Percentiles rank a stretch among this genome's conserved stretches.
These are phyloP conservation scores for Aphis gossypii DNA, from an alignment of 1,140 invertebrate genomes.

Conservation along the genomic window DNA sequence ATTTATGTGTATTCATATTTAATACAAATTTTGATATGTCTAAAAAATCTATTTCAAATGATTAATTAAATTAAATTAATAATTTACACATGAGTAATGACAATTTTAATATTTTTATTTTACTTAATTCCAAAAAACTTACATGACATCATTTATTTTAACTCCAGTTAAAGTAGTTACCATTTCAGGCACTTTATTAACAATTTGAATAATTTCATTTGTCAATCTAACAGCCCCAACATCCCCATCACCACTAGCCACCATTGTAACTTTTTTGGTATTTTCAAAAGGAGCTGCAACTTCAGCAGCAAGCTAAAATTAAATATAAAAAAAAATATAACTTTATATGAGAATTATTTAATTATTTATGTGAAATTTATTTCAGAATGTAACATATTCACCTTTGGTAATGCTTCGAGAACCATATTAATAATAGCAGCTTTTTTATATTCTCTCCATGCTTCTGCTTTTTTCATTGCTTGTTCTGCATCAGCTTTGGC, in stretches of 20 bases:
- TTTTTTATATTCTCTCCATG: constrained; percentile 94
- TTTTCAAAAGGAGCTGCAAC: constrained; percentile 92
- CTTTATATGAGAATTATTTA: not conserved
- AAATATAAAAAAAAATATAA: constrained; percentile 52
- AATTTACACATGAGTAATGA: not conserved
- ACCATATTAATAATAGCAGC: constrained; percentile 98
- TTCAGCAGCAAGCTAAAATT: constrained; percentile 86
- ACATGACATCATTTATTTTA: constrained; percentile 74
- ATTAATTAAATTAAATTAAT: not conserved
- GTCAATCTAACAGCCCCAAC: constrained; percentile 93
- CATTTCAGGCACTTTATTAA: constrained; percentile 86
- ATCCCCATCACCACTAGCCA: constrained; percentile 89
- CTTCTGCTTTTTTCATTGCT: constrained; percentile 95
- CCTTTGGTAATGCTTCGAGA: constrained; percentile 93
- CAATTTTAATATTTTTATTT: not conserved
- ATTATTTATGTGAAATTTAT: not conserved
- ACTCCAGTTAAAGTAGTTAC: constrained; percentile 92
- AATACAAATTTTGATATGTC: not conserved
- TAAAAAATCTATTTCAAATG: not conserved
- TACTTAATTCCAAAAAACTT: constrained; percentile 67
- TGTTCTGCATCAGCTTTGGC: constrained; percentile 95
- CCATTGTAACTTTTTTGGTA: constrained; percentile 93
- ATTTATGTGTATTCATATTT: not conserved
- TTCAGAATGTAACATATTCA: constrained; percentile 64
- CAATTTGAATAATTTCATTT: constrained; percentile 90